A percentile compares a stretch with the other conserved stretches of the same genome.
Evolutionary conservation across 2,888 invertebrate genomes (phyloP).

Genomic region (Lordiphosa andalusiaca): DNA sequence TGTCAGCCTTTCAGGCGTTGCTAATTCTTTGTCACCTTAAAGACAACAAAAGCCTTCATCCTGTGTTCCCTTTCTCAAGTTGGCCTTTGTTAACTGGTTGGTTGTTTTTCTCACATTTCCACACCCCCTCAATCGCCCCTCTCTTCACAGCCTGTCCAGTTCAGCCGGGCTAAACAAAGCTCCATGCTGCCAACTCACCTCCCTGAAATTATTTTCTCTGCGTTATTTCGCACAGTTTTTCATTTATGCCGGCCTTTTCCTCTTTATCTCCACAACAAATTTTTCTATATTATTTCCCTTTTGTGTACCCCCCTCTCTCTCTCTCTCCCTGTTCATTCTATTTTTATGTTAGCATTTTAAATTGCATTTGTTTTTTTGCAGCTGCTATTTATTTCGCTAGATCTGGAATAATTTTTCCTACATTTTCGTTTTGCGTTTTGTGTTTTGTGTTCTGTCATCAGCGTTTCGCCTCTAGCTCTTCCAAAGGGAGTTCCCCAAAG

Average conservation of each 20-base stretch:
- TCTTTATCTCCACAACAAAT: slow-evolving; percentile 9
- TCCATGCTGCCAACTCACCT: slow-evolving; percentile 3
- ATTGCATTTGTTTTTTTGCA: slow-evolving; percentile 42
- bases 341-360: slow-evolving; percentile 59
- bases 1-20: slow-evolving; percentile 33
- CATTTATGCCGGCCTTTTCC: slow-evolving; percentile 27
- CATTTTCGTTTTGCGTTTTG: slow-evolving; percentile 8
- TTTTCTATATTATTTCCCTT: neutral
- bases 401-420: slow-evolving; percentile 2
- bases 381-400: slow-evolving; percentile 26
- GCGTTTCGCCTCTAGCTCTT: slow-evolving; percentile 19
- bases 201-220: slow-evolving; percentile 24
- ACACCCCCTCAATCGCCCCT: neutral
- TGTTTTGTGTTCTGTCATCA: slow-evolving; percentile 26
- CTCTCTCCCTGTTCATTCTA: slow-evolving; percentile 12
- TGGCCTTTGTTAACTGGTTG: slow-evolving; percentile 27
- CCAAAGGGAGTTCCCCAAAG: slow-evolving; percentile 41
- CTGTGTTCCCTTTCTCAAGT: slow-evolving; percentile 8
- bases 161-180: slow-evolving; percentile 13
- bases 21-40: slow-evolving; percentile 68
- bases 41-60: slow-evolving; percentile 27
- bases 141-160: neutral
- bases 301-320: neutral
- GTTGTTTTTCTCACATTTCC: slow-evolving; percentile 21
- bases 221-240: slow-evolving; percentile 21